Evolutionary conservation across 2,113 vertebrate species (phyloP).

Genomic region (Symphodus melops): DNA sequence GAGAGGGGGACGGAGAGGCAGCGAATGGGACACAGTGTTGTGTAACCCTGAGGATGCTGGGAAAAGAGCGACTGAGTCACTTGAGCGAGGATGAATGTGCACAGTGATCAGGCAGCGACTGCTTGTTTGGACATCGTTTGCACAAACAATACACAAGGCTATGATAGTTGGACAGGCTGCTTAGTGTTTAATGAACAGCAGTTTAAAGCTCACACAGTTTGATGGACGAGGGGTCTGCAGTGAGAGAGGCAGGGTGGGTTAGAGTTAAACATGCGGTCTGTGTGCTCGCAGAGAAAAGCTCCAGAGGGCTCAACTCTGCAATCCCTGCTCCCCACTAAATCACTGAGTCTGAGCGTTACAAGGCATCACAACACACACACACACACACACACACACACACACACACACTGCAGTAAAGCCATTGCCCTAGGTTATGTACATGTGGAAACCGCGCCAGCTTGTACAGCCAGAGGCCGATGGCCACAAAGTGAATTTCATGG

Average conservation of each 20-base stretch:
- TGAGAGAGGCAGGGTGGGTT: not conserved
- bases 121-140: constrained; percentile 45
- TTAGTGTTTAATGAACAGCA: constrained; percentile 14
- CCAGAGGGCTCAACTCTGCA: constrained; percentile 26
- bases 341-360: constrained; percentile 3
- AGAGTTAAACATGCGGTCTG: constrained; percentile 1
- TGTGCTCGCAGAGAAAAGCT: constrained; percentile 11
- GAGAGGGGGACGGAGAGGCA: not conserved
- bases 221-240: not conserved
- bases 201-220: not conserved
- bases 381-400: constrained; percentile 18
- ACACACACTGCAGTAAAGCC: not conserved
- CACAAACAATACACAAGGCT: constrained; percentile 36
- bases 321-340: constrained; percentile 26
- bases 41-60: constrained; percentile 33
- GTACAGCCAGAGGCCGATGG: constrained; percentile 57
- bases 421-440: constrained; percentile 46
- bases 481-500: constrained; percentile 37
- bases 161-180: not conserved
- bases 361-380: constrained; percentile 1
- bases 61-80: constrained; percentile 57
- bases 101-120: constrained; percentile 45
- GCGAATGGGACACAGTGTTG: constrained; percentile 23
- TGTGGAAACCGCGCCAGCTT: constrained; percentile 32
- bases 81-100: constrained; percentile 31